Evolutionary conservation across 2,113 vertebrate species (phyloP).

Genomic region (Cyprinodon tularosa): DNA sequence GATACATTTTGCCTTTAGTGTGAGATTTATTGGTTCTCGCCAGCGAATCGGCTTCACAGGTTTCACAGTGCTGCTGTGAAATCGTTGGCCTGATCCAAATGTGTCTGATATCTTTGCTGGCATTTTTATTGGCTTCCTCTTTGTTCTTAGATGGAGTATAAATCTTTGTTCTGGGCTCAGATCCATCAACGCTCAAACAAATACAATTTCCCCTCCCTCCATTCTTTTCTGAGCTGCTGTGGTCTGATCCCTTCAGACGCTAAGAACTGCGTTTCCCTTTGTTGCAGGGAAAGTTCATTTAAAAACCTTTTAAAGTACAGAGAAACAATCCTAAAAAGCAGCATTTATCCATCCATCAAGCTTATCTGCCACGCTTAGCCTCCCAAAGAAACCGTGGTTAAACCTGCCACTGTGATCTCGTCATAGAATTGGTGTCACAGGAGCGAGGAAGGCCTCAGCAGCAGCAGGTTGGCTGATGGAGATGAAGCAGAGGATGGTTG

Average conservation of each 20-base stretch:
- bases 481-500: constrained; percentile 42
- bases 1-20: constrained; percentile 11
- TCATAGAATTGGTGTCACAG: constrained; percentile 30
- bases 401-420: constrained; percentile 25
- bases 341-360: constrained; percentile 5
- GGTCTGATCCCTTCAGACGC: constrained; percentile 1
- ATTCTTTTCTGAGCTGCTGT: not conserved
- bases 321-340: constrained; percentile 22
- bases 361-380: not conserved
- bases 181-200: constrained; percentile 10
- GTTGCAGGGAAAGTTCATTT: not conserved
- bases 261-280: not conserved
- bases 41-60: constrained; percentile 22
- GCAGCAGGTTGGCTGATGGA: constrained; percentile 47
- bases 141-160: constrained; percentile 20
- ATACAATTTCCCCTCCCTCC: not conserved
- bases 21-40: constrained; percentile 28
- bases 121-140: constrained; percentile 23
- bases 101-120: constrained; percentile 16
- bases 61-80: constrained; percentile 3
- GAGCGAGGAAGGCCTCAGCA: constrained; percentile 5
- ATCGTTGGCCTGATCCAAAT: constrained; percentile 14
- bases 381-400: constrained; percentile 1
- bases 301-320: constrained; percentile 1
- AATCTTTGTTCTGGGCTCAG: not conserved